phyloP scores from a whole-genome alignment of 2,113 vertebrate species.

The Pipa parva region DNA sequence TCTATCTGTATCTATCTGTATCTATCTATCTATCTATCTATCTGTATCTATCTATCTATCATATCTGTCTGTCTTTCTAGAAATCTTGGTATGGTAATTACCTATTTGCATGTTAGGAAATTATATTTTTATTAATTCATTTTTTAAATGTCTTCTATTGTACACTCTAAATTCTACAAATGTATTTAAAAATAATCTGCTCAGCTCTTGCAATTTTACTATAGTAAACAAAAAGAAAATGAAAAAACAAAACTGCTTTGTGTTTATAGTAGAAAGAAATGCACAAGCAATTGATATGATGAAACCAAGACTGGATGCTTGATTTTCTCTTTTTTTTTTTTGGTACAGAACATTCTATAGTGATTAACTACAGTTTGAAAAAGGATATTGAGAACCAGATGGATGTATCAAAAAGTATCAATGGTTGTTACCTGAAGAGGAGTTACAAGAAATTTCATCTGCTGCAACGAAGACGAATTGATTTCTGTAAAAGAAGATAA shows the following conservation, averaged over 20 bases:
- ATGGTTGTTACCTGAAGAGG: slow-evolving; percentile 93
- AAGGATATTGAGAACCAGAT: slow-evolving; percentile 77
- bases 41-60: too few species aligned
- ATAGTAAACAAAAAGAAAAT: too few species aligned
- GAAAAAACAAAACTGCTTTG: slow-evolving; percentile 55
- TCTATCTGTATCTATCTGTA: too few species aligned
- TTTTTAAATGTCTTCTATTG: slow-evolving; percentile 11
- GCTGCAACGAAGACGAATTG: slow-evolving; percentile 95
- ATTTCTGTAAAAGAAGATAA: slow-evolving; percentile 97
- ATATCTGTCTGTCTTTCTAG: not conserved
- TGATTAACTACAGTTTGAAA: slow-evolving; percentile 69
- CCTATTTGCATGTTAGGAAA: not conserved
- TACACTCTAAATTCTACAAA: slow-evolving; percentile 49
- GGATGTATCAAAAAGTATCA: slow-evolving; percentile 85
- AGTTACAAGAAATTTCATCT: slow-evolving; percentile 97
- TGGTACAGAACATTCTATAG: slow-evolving; percentile 58
- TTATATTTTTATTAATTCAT: slow-evolving; percentile 5
- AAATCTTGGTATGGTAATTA: not conserved
- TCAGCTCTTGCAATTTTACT: too few species aligned
- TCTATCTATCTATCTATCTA: too few species aligned
- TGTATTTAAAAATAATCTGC: slow-evolving; percentile 48
- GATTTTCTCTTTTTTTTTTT: too few species aligned
- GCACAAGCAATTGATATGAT: slow-evolving; percentile 51
- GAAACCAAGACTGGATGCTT: slow-evolving; percentile 48
- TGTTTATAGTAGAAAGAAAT: slow-evolving; percentile 47